Evolutionary conservation across 2,888 invertebrate genomes (phyloP).

Genomic region (Tiliacea citrago): DNA sequence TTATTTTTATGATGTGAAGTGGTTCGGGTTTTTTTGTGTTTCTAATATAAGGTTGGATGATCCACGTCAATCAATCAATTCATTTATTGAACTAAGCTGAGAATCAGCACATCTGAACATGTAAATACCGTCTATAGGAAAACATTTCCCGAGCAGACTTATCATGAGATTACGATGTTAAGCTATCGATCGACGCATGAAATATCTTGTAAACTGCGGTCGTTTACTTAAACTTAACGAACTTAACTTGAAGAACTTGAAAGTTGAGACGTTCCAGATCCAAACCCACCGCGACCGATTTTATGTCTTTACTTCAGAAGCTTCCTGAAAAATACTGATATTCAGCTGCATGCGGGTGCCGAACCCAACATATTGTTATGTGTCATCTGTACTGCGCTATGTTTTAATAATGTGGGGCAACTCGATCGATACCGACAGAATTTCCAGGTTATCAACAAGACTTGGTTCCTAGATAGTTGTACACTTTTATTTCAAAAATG

Average conservation of each 20-base stretch:
- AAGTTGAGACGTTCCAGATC: slow-evolving; percentile 33
- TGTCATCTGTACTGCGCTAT: too few species aligned
- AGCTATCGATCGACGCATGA: background rate
- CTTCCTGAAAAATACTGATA: background rate
- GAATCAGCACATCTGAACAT: background rate
- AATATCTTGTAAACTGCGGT: slow-evolving; percentile 14
- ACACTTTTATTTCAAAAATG: too few species aligned
- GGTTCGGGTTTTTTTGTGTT: background rate
- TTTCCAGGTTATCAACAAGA: too few species aligned
- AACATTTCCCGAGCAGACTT: background rate
- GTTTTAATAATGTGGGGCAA: too few species aligned
- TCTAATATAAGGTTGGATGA: background rate
- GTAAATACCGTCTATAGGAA: too few species aligned
- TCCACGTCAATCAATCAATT: too few species aligned
- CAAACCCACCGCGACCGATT: background rate
- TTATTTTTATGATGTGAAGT: slow-evolving; percentile 20
- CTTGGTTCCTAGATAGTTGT: too few species aligned
- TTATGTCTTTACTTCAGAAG: slow-evolving; percentile 22
- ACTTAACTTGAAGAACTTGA: background rate
- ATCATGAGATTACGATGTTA: background rate
- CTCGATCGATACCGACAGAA: too few species aligned
- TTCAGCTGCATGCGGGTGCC: too few species aligned
- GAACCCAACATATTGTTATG: too few species aligned
- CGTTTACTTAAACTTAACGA: slow-evolving; percentile 3
- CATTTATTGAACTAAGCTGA: too few species aligned